Evolutionary conservation across 2,113 vertebrate genomes (phyloP).

Genomic region (Menura novaehollandiae): DNA sequence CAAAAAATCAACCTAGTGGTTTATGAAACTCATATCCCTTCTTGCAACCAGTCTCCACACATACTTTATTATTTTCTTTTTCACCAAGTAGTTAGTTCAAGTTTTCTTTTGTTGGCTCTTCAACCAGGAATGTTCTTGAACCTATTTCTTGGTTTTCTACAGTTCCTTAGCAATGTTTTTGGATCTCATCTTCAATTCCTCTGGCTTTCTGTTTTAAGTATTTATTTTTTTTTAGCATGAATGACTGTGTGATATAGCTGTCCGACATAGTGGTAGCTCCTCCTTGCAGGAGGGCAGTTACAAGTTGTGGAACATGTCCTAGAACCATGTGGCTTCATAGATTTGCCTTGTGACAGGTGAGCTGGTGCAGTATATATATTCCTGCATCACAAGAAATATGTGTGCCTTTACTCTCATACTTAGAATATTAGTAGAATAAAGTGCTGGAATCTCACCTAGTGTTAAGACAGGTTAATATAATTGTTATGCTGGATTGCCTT

Average conservation of each 20-base stretch:
- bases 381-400: background rate
- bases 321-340: background rate
- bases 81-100: background rate
- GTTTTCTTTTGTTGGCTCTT: conserved; percentile 7
- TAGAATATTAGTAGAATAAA: background rate
- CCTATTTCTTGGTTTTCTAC: conserved; percentile 11
- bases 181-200: conserved; percentile 17
- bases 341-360: background rate
- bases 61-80: background rate
- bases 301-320: background rate
- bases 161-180: conserved; percentile 6
- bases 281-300: background rate
- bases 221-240: background rate
- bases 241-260: background rate
- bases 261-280: background rate
- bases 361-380: background rate
- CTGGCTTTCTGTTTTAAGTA: background rate
- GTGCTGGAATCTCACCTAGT: background rate
- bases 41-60: background rate
- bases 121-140: conserved; percentile 52
- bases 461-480: background rate
- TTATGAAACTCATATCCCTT: conserved; percentile 42
- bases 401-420: background rate
- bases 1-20: conserved; percentile 20
- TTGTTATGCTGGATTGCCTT: background rate